Evolutionary conservation across 2,113 vertebrate genomes (phyloP).

Genomic region (Seriola quinqueradiata): DNA sequence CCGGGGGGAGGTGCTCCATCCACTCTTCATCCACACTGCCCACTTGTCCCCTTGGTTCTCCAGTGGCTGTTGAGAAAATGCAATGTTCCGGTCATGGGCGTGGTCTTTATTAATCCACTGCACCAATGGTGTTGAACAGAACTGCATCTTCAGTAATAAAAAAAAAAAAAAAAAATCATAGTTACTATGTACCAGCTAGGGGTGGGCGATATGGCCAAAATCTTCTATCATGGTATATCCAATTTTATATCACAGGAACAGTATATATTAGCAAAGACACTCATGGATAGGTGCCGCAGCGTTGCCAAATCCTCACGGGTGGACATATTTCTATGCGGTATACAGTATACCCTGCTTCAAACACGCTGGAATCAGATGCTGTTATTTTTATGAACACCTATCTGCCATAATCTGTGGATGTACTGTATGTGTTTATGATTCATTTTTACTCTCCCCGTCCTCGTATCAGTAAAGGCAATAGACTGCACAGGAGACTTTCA

Average conservation of each 20-base stretch:
- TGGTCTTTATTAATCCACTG: background rate
- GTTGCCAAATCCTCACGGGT: too few species aligned
- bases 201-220: too few species aligned
- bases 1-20: slow-evolving; percentile 27
- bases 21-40: slow-evolving; percentile 25
- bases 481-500: slow-evolving; percentile 2
- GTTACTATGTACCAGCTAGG: background rate
- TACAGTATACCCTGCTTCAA: too few species aligned
- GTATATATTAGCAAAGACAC: too few species aligned
- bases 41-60: slow-evolving; percentile 21
- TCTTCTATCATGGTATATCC: too few species aligned
- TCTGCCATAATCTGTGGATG: background rate
- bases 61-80: slow-evolving; percentile 22
- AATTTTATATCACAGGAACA: too few species aligned
- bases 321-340: too few species aligned
- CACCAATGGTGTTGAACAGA: background rate
- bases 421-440: background rate
- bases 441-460: background rate
- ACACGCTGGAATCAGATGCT: background rate
- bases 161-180: too few species aligned
- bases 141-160: background rate
- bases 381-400: background rate
- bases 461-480: background rate
- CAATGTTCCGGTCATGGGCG: slow-evolving; percentile 9
- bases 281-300: too few species aligned